phyloP scores from a whole-genome alignment of 2,888 invertebrate species.

The Ariolimax columbianus region DNA sequence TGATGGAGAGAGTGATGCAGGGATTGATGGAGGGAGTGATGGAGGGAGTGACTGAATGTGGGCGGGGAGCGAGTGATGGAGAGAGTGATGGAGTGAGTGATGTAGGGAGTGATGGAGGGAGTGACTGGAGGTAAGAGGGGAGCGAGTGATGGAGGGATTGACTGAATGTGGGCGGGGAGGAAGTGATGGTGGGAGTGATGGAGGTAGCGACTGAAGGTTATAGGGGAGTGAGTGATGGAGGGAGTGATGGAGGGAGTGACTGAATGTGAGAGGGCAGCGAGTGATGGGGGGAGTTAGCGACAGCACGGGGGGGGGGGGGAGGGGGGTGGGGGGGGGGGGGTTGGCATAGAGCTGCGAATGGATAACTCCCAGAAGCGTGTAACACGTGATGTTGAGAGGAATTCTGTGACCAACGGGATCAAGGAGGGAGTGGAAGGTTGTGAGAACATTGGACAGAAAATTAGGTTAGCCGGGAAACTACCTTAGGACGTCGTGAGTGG shows the following conservation, averaged over 20 bases:
- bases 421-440: too few relatives aligned
- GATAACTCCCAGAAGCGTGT: too few relatives aligned
- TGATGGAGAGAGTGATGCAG: neutral
- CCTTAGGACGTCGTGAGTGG: too few relatives aligned
- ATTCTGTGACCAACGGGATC: too few relatives aligned
- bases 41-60: slow-evolving; percentile 28
- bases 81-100: neutral
- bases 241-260: slow-evolving; percentile 19
- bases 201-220: slow-evolving; percentile 9
- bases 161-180: slow-evolving; percentile 24
- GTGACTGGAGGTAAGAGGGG: neutral
- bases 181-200: slow-evolving; percentile 4
- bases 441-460: too few relatives aligned
- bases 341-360: too few relatives aligned
- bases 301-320: neutral
- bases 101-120: neutral
- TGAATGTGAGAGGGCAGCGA: slow-evolving; percentile 15
- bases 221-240: neutral
- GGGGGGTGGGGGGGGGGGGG: too few relatives aligned
- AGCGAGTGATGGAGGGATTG: slow-evolving; percentile 1
- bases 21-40: slow-evolving; percentile 3
- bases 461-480: too few relatives aligned
- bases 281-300: neutral
- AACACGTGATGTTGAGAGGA: too few relatives aligned
- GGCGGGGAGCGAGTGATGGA: slow-evolving; percentile 18